phyloP scores from a whole-genome alignment of 30 jellyfish, hydroid and myxozoan species.

The Aurelia coerulea region DNA sequence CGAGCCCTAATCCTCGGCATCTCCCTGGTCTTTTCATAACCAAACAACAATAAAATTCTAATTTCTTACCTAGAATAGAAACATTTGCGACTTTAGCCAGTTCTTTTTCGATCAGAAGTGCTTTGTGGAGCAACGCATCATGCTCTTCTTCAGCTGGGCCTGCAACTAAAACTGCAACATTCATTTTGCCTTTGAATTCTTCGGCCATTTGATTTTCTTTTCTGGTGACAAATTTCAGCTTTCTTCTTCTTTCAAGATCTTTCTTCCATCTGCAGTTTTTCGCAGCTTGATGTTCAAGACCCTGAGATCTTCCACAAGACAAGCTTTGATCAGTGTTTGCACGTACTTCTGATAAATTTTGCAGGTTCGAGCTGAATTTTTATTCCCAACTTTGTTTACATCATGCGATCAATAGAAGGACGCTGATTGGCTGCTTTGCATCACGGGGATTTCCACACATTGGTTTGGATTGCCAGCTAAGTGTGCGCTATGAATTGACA shows the following conservation, averaged over 20 bases:
- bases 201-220: conserved; percentile 6
- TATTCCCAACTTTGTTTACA: conserved; percentile 47
- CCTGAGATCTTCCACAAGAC: conserved; percentile 1
- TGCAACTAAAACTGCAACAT: conserved; percentile 66
- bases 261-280: conserved; percentile 19
- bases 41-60: no score
- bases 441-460: conserved; percentile 56
- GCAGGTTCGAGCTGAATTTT: conserved; percentile 27
- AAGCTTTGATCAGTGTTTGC: not conserved
- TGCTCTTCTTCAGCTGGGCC: conserved; percentile 58
- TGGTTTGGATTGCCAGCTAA: no score
- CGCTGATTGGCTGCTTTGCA: conserved; percentile 51
- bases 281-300: not conserved
- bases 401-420: conserved; percentile 20
- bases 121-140: conserved; percentile 52
- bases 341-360: not conserved
- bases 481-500: no score
- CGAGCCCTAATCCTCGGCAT: no score
- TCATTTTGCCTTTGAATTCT: not conserved
- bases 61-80: conserved; percentile 40
- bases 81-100: conserved; percentile 60
- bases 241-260: not conserved
- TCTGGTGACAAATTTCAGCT: not conserved
- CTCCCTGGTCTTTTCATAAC: no score
- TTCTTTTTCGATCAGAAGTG: conserved; percentile 60